Evolutionary conservation across 30 jellyfish, hydroid and myxozoan species (phyloP), one percentile per base, ranked within the genome.

Genomic region (Chrysaora quinquecirrha): DNA sequence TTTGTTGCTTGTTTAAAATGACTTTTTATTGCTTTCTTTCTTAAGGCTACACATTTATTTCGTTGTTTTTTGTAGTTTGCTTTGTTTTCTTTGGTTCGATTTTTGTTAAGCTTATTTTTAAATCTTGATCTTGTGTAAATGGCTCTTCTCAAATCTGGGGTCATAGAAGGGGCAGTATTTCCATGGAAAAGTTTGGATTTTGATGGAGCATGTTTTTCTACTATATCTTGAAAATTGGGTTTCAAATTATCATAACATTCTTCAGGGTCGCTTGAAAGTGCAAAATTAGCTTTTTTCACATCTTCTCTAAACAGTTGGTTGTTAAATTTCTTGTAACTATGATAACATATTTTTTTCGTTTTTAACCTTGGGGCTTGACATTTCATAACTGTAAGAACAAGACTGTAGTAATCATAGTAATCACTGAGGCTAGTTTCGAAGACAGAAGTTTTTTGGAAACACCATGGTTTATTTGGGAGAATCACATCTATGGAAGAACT

Each of bases 351-450:
- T 9, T 1, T 28, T 48, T 74, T 54, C 0, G 74, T 20, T 56
- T 74, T 74, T 1, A 74, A 69, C 30, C 75, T 52, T 25, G 61
- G 86, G 48, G 52, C 56, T 35, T 74, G 86, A 1, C 73, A 34
- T 46, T 74, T 48, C 73, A 74, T 12, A 19, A 21, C 29, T 21
- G 74, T 46, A 11, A 46, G 50, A 1, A 74, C 86, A n/a, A 74
- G 58, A 31, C 86, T n/a, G n/a, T n/a, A n/a, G n/a, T n/a, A n/a
- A n/a, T n/a, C 22, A 54, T 74, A 61, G 31, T 30, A 48, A 69
- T 74, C 86, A 54, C 75, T 74, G 22, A 74, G 74, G 48, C 86
- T 74, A 18, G 86, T 48, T 47, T 74, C 75, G 31, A 74, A 74
- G n/a, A 52, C 86, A 46, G 74, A 48, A 27, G 86, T 74, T 52